Base-by-base conservation (phyloP, 53 echinoderm and acorn worm species). In the Paracentrotus lividus region DNA sequence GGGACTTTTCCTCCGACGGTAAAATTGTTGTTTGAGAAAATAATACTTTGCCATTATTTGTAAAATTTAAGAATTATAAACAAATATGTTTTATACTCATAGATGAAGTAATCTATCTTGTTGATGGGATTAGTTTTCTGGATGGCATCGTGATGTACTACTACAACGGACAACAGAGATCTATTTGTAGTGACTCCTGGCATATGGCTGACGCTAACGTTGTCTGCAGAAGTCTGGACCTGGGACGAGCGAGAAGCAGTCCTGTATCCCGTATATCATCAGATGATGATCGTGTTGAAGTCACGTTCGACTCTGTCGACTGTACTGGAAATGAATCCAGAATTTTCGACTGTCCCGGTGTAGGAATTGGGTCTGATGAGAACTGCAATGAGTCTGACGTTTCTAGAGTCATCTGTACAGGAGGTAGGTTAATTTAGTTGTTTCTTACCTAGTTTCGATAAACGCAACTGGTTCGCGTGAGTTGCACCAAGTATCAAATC, bases 141-240 rank as follows among this genome's bases (percentile, higher is more conserved):
- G 81, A 81, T 8, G 81, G 81, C 27, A 43, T 47, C 9, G 81
- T 81, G 1, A 7, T 27, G 1, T 81, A 81, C 38, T 81, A 81
- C 81, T 81, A 81, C 26, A 81, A 81, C 27, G 81, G 81, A 8
- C 81, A 45, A 47, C 81, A 81, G 0, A 45, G 81, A 81, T 81
- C 81, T 15, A 14, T 81, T 1, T 81, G 81, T 81, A 26, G 44
- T 13, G 27, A 45, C 81, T 81, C 47, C 20, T 81, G 45, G 81
- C n/a, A 81, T 23, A 81, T 2, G 33, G 26, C n/a, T 9, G 47
- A 81, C 12, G 81, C 81, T 1, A 47, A 81, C 2, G 81, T 81
- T 81, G 81, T 47, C 47, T 81, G 81, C 49, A 81, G 13, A 27
- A 81, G 81, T 81, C 81, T 81, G n/a, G 81, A 5, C 9, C 26